Conservation (phyloP, 2,888 invertebrate species). For the Amblyjoppa fuscipennis region DNA sequence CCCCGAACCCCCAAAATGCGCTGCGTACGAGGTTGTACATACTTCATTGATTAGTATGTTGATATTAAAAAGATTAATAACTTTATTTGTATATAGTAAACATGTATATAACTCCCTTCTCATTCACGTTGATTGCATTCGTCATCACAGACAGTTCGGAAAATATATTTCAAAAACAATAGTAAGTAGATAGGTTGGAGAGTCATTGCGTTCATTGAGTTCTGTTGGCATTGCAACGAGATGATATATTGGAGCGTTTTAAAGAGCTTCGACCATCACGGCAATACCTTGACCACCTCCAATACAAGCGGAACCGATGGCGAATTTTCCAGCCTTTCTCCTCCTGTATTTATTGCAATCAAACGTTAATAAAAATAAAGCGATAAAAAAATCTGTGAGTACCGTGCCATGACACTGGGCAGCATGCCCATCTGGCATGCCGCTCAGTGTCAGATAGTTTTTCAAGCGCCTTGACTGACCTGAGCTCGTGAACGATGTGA, state of each 20-base stretch:
- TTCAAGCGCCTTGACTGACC: slow-evolving; percentile 86
- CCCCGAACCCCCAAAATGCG: too few species aligned
- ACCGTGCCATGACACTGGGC: not conserved
- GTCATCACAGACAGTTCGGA: slow-evolving; percentile 55
- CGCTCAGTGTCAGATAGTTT: not conserved
- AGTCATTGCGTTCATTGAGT: not conserved
- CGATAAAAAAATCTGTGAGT: too few species aligned
- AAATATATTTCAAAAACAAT: slow-evolving; percentile 26
- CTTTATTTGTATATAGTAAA: slow-evolving; percentile 27
- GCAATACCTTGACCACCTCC: slow-evolving; percentile 99
- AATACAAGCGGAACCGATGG: slow-evolving; percentile 98
- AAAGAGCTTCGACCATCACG: slow-evolving; percentile 93
- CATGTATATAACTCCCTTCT: not conserved
- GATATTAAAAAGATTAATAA: slow-evolving; percentile 35
- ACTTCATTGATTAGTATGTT: too few species aligned
- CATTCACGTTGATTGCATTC: slow-evolving; percentile 44
- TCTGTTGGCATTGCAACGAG: not conserved
- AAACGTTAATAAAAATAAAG: not conserved
- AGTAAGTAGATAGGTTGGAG: not conserved
- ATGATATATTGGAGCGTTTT: slow-evolving; percentile 75
- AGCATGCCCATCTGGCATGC: slow-evolving; percentile 6
- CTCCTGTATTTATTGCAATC: slow-evolving; percentile 87
- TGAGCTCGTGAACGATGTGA: slow-evolving; percentile 96
- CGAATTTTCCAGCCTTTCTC: slow-evolving; percentile 93
- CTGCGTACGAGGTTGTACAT: too few species aligned